Base-by-base conservation (phyloP, 2,113 vertebrate genomes). In the Cepphus grylle region DNA sequence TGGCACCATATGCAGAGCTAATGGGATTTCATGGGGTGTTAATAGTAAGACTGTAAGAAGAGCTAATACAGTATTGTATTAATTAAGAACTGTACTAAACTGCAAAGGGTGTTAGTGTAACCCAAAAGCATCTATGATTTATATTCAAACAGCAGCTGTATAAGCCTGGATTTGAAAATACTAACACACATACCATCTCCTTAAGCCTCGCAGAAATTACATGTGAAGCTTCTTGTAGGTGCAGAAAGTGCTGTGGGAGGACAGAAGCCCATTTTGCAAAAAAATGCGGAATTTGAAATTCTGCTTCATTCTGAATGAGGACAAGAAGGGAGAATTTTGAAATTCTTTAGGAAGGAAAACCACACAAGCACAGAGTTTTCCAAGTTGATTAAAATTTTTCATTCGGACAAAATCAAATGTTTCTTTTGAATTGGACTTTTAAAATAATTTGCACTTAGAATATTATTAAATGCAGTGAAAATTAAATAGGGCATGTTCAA, bases 11-110 rank as follows among this genome's bases (percentile, higher is more conserved):
- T 96, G 94, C 93, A 96, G 86, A 95, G 74, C 84, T 97, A 95
- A 95, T 90, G 94, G 91, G 87, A 94, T 96, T 97, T 97, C 95
- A 96, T 29, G 34, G 91, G 86, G 55, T 55, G 5, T 95, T 97
- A 97, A 83, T 83, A 96, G 93, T 83, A 50, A 74, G 81, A 50
- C 89, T 91, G 67, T 88, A 95, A 93, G 89, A 96, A 96, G 86
- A 95, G 73, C 87, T 91, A 96, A 97, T 96, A 94, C 58, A 67
- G 85, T 95, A 93, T 94, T 97, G 94, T 95, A 96, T 96, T 96
- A 96, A 97, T 97, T 97, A 97, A 91, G 93, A 93, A 93, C 94
- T 94, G 59, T 77, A 81, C 86, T 91, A 55, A 95, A 93, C 85
- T 95, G 63, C 78, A 77, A 88, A 95, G 93, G 62, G 50, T 86